phyloP scores from a whole-genome alignment of 2,888 invertebrate genomes.

The Sthenelais limicola region DNA sequence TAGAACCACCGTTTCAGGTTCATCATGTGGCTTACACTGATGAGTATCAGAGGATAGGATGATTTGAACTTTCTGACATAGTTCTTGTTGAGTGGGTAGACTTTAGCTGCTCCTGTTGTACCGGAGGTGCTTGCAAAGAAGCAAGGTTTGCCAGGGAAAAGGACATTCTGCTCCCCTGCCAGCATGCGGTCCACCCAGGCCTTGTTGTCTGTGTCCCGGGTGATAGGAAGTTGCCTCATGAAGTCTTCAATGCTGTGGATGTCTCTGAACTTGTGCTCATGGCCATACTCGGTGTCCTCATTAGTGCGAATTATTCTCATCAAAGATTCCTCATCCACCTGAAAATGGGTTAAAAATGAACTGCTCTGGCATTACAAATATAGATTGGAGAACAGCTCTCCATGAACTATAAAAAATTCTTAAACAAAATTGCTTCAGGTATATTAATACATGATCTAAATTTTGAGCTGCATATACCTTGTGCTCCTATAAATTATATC shows the following conservation, averaged over 20 bases:
- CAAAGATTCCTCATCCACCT: slow-evolving; percentile 11
- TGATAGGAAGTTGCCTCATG: slow-evolving; percentile 9
- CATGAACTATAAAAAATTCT: no score
- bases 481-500: no score
- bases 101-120: slow-evolving; percentile 23
- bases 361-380: no score
- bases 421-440: no score
- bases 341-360: no score
- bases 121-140: slow-evolving; percentile 9
- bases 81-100: background rate
- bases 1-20: slow-evolving; percentile 7
- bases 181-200: slow-evolving; percentile 21
- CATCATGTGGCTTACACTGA: background rate
- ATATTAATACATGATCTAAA: no score
- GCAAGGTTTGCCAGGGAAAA: background rate
- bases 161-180: slow-evolving; percentile 14
- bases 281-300: slow-evolving; percentile 18
- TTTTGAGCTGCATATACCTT: no score
- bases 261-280: slow-evolving; percentile 4
- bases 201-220: slow-evolving; percentile 10
- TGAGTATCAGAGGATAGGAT: background rate
- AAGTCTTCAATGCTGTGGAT: slow-evolving; percentile 20
- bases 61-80: background rate
- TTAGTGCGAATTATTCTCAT: background rate
- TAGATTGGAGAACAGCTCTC: no score